A percentile compares a stretch with the other conserved stretches of the same genome.
phyloP scores from a whole-genome alignment of 2,797 vertebrate genomes.

The Hylomyscus alleni region DNA sequence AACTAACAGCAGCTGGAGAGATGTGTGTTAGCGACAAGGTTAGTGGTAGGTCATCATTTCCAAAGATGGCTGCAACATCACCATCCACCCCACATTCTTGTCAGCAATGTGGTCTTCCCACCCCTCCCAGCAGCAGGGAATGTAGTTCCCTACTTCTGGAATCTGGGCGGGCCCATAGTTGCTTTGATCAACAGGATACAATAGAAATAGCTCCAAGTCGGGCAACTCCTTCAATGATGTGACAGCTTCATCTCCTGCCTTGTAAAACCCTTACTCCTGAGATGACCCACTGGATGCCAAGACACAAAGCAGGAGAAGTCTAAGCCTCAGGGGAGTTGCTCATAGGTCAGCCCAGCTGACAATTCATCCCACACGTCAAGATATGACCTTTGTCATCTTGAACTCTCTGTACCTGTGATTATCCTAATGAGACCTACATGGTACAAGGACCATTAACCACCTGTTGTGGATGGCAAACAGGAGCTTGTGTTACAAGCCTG shows the following conservation, averaged over 20 bases:
- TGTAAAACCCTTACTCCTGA: neutral
- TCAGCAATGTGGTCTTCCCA: neutral
- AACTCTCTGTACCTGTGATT: neutral
- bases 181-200: slow-evolving; percentile 1
- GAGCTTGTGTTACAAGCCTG: neutral
- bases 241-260: neutral
- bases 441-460: neutral
- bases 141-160: neutral
- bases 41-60: slow-evolving; percentile 25
- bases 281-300: neutral
- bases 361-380: rapidly evolving
- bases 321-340: neutral
- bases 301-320: neutral
- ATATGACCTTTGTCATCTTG: neutral
- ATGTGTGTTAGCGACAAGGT: slow-evolving; percentile 37
- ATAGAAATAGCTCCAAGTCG: neutral
- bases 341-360: neutral
- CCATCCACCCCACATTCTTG: neutral
- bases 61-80: slow-evolving; percentile 10
- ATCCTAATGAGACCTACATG: neutral
- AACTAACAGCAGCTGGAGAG: slow-evolving; percentile 8
- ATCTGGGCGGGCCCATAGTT: neutral
- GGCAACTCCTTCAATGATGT: neutral
- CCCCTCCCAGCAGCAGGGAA: neutral
- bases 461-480: neutral